Base-by-base conservation (phyloP, 2,888 invertebrate species). In the Pristionchus entomophagus region DNA sequence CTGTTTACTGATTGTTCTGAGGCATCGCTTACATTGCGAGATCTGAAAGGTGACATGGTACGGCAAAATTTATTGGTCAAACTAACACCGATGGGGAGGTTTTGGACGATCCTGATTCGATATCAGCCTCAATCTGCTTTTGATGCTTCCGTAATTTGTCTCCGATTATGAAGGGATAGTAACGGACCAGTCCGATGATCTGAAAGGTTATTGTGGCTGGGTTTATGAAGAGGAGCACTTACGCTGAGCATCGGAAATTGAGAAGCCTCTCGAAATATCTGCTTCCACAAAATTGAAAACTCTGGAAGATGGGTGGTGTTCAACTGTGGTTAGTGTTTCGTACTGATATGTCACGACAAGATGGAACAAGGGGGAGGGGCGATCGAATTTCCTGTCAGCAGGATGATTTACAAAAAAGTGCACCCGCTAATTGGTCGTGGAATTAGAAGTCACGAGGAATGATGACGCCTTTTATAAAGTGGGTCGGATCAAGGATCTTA, bases 381-480 rank as follows among this genome's bases (percentile, higher is more conserved):
- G 26, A 14, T 3, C 0, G 32, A 0, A 14, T 4, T 59, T 19
- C 26, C 59, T 12, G 14, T 29, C 29, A 59, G 59, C 59, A 59
- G 26, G 10, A 0, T 59, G 29, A 17, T 29, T 17, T 5, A 51
- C 17, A 1, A 19, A 2, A 51, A 53, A 53, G 19, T 53, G 4
- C 19, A 19, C 3, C 51, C 51, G 22, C 14, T 53, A 22, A 53
- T 53, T 53, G 51, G 22, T 14, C 51, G n/a, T n/a, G n/a, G n/a
- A n/a, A n/a, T n/a, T n/a, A n/a, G n/a, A 59, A 59, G 59, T 59
- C 59, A 59, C 59, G 59, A 59, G 59, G 59, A 59, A 29, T 17
- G 59, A 59, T 59, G 59, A 59, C 59, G 32, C 32, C 26, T 14
- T 3, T 29, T 59, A 29, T 12, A 29, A 59, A 59, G 26, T 32